Percentiles rank a stretch among this genome's conserved stretches.
These are phyloP conservation scores for Tadarida brasiliensis DNA, from an alignment of 2,797 vertebrate genomes.

Conservation along the genomic window DNA sequence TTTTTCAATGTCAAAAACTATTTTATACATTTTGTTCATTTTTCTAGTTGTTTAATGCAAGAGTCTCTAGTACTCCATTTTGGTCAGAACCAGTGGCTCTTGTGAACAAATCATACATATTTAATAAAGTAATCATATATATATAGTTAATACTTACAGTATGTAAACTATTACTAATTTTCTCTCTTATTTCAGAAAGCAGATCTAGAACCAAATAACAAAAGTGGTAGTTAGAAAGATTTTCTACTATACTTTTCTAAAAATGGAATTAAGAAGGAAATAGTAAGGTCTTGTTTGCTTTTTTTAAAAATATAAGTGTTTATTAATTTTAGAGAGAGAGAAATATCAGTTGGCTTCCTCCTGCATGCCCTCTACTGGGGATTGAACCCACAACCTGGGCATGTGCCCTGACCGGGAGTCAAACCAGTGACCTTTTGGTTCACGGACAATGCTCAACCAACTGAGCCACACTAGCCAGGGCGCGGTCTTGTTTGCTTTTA, in stretches of 20 bases:
- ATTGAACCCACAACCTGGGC: too few relatives aligned
- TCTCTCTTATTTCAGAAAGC: not conserved
- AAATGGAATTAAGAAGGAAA: constrained; percentile 1
- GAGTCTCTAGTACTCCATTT: not conserved
- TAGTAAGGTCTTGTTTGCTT: not conserved
- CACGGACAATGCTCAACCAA: too few relatives aligned
- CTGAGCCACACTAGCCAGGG: too few relatives aligned
- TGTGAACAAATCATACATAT: not conserved
- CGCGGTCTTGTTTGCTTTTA: not conserved
- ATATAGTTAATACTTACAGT: not conserved
- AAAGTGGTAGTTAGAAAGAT: not conserved
- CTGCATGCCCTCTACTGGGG: too few relatives aligned
- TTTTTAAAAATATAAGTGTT: not conserved
- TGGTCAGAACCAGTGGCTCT: not conserved
- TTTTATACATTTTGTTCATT: not conserved
- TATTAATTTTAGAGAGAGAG: too few relatives aligned
- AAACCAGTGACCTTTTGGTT: too few relatives aligned
- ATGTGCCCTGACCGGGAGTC: too few relatives aligned
- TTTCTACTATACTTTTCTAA: not conserved
- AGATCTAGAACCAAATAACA: not conserved
- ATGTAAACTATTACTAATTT: constrained; percentile 26
- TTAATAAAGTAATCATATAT: not conserved
- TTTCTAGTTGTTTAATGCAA: not conserved
- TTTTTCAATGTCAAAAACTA: not conserved
- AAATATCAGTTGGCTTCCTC: too few relatives aligned